Evolutionary conservation across 2,888 invertebrate species (phyloP).

Genomic region (Elysia crispata): DNA sequence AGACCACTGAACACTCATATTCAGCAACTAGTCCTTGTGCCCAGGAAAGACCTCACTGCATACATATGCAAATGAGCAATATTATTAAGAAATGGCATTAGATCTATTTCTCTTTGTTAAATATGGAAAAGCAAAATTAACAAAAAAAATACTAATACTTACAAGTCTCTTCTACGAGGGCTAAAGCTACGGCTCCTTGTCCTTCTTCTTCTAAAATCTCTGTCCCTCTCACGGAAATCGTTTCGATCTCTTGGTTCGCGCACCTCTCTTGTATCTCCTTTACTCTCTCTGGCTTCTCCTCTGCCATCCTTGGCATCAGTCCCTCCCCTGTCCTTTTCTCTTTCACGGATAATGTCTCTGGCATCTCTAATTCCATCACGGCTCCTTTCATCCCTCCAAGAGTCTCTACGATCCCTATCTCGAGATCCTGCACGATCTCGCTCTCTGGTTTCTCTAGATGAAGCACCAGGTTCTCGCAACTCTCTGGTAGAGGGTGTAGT

Average conservation of each 20-base stretch:
- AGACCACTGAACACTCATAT: too few relatives aligned
- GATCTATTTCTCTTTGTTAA: not conserved
- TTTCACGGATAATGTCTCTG: constrained; percentile 38
- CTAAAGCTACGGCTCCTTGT: constrained; percentile 51
- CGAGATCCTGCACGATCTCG: constrained; percentile 32
- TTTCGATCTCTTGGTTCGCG: constrained; percentile 47
- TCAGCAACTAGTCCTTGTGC: too few relatives aligned
- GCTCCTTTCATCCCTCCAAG: constrained; percentile 38
- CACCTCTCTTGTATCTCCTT: constrained; percentile 45
- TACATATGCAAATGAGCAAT: not conserved
- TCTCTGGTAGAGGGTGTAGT: constrained; percentile 25
- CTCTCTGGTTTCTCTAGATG: constrained; percentile 41
- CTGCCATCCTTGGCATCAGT: too few relatives aligned
- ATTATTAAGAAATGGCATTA: not conserved
- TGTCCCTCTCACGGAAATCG: constrained; percentile 21
- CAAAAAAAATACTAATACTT: constrained; percentile 35
- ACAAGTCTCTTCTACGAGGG: constrained; percentile 52
- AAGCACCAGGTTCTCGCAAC: constrained; percentile 26
- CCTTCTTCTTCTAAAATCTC: constrained; percentile 48
- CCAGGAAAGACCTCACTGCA: too few relatives aligned
- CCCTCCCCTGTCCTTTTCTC: not conserved
- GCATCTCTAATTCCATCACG: constrained; percentile 42
- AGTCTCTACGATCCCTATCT: constrained; percentile 45
- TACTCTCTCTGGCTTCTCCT: not conserved
- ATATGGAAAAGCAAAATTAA: not conserved